phyloP scores from a whole-genome alignment of 2,888 invertebrate genomes.

The Onthophagus sagittarius region DNA sequence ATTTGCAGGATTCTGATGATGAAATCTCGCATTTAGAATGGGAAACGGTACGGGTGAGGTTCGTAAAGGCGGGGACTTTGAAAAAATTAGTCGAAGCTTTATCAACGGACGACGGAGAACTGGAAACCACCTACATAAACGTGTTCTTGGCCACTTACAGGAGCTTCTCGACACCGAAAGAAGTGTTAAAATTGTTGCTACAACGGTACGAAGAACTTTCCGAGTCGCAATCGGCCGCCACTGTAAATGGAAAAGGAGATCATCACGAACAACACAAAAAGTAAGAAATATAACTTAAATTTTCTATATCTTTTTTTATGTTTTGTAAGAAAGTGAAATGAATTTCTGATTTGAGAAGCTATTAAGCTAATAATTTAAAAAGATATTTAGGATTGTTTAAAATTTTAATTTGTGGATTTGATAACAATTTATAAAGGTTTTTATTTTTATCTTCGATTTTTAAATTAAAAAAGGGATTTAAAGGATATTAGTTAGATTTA shows the following conservation, averaged over 20 bases:
- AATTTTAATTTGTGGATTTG: too few species aligned
- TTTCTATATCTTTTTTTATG: neutral
- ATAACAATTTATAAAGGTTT: too few species aligned
- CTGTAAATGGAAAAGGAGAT: constrained; percentile 50
- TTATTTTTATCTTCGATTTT: too few species aligned
- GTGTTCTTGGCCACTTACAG: constrained; percentile 95
- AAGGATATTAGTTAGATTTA: too few species aligned
- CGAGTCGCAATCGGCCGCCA: constrained; percentile 43
- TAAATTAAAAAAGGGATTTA: too few species aligned
- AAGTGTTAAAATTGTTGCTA: constrained; percentile 78
- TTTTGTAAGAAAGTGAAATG: neutral
- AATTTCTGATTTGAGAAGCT: neutral
- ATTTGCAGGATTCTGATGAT: constrained; percentile 76
- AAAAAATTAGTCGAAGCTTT: constrained; percentile 90
- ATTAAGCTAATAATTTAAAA: too few species aligned
- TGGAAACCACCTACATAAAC: constrained; percentile 97
- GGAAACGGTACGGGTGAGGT: constrained; percentile 94
- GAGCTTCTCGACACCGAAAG: constrained; percentile 82
- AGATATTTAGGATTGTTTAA: too few species aligned
- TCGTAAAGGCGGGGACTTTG: constrained; percentile 94
- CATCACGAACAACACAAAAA: constrained; percentile 70
- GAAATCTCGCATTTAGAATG: constrained; percentile 97
- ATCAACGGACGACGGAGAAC: constrained; percentile 90
- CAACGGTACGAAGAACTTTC: constrained; percentile 72
- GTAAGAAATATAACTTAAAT: constrained; percentile 43